Base-by-base conservation (phyloP, 2,113 vertebrate genomes). In the Thryonomys swinderianus region DNA sequence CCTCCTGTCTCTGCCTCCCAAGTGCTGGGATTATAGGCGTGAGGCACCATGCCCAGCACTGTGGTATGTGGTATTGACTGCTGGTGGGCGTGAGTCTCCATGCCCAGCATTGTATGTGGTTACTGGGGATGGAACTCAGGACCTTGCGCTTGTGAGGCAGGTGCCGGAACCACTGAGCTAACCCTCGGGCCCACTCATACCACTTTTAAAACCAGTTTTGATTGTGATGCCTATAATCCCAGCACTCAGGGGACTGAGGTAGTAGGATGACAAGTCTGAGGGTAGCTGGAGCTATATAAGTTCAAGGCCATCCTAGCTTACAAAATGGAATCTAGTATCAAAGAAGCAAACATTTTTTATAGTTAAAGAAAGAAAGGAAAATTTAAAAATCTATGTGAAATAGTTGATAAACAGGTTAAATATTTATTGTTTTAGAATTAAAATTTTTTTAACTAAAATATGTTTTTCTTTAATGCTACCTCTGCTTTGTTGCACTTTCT, bases 401-500 rank as follows among this genome's bases (percentile, higher is more conserved):
- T 11, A 93, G 32, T 93, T 95, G 64, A 81, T 92, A 81, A 84
- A 61, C 17, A 85, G 45, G 48, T 10, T 83, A 67, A 69, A 79
- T 86, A 74, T 30, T 82, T 4, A 74, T 53, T 80, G 61, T 85
- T 93, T 92, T 62, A 88, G 57, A 71, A 69, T 74, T 74, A 88
- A 88, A 80, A 88, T 74, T 82, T 88, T 8, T n/a, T 62, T 55
- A 91, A 64, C 48, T 91, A 37, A 80, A 93, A 80, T 93, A 25
- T 25, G 25, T 82, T 81, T 91, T 88, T 17, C 66, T 85, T 80
- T 2, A 88, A 4, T 34, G 13, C 9, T 3, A 42, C n/a, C 17
- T 88, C 37, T 95, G 45, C 17, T 40, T 67, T 81, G 88, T 93
- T 67, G 45, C 55, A 94, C 92, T 79, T 97, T 82, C 86, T 95